Evolutionary conservation across 2,113 vertebrate species (phyloP), one percentile per base, ranked within the genome.

Genomic region (Felis chaus): DNA sequence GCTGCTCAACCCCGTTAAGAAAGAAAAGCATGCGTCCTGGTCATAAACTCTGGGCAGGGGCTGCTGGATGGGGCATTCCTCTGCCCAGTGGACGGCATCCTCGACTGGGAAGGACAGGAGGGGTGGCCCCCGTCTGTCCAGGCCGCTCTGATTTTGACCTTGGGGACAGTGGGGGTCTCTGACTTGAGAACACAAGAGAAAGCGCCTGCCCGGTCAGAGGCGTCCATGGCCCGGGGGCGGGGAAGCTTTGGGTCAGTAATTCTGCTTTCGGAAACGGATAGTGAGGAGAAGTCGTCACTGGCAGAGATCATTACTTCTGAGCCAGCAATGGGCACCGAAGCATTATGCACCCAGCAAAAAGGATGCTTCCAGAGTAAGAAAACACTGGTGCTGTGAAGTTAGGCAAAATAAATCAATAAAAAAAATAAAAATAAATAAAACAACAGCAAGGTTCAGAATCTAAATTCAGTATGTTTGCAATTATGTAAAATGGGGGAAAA

Each of bases 401-500:
- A 65, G 21, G 69, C 48, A 5, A 21, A 36, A 61, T 16, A 61
- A 23, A 53, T 18, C 16, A 61, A 61, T 23, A 61, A 23, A 61
- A 61, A 86, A 65, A 45, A 48, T 14, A 25, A 23, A 74, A 45
- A 74, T 74, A 74, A 74, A 76, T 45, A 48, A 74, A 39, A 39
- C 69, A 27, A 36, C 14, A 15, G 19, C 31, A 57, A 65, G 79
- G 89, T 68, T 83, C 39, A 25, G 10, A 90, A 23, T 55, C 85
- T 79, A 31, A 76, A 57, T 68, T 91, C 78, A 55, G 66, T 27
- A 53, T 41, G 66, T 94, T 93, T 94, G 65, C 61, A 79, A 78
- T 79, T 81, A 86, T 68, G 39, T 68, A 91, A 97, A 86, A 33
- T 3, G 31, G 61, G 55, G 27, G 27, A 36, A 2, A 66, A 68